Evolutionary conservation across 2,113 vertebrate genomes (phyloP).

Genomic region (Lanius ludovicianus): DNA sequence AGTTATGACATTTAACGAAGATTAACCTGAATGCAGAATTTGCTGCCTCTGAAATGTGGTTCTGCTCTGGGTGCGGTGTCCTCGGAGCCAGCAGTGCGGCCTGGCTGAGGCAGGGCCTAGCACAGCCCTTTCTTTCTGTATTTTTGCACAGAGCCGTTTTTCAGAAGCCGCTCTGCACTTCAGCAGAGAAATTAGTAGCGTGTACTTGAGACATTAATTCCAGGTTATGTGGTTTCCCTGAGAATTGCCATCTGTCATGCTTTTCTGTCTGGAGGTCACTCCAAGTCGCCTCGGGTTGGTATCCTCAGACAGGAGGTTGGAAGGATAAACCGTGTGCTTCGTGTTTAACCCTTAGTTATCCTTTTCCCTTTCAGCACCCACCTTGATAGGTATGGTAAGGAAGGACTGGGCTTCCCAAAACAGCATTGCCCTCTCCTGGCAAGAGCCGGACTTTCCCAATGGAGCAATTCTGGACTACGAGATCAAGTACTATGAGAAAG

Average conservation of each 20-base stretch:
- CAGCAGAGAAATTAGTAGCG: background rate
- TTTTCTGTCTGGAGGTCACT: conserved; percentile 23
- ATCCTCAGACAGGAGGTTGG: conserved; percentile 10
- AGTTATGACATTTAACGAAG: background rate
- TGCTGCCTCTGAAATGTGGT: background rate
- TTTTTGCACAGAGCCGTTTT: background rate
- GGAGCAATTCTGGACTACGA: conserved; percentile 92
- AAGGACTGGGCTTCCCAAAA: conserved; percentile 98
- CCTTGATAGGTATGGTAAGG: conserved; percentile 88
- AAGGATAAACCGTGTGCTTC: conserved; percentile 33
- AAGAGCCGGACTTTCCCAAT: conserved; percentile 85
- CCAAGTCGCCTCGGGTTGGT: background rate
- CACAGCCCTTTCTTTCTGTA: fast-evolving
- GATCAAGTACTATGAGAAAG: conserved; percentile 98
- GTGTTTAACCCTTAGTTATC: conserved; percentile 76
- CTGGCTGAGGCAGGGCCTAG: background rate
- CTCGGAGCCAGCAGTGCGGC: background rate
- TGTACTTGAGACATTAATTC: background rate
- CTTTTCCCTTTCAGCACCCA: conserved; percentile 86
- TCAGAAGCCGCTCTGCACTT: background rate
- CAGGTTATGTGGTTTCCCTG: conserved; percentile 20
- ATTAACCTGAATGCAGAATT: background rate
- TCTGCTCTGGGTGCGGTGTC: fast-evolving
- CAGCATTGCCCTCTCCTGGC: conserved; percentile 96
- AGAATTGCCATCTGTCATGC: conserved; percentile 39